A percentile compares a stretch with the other conserved stretches of the same genome.
phyloP scores from a whole-genome alignment of 2,888 invertebrate genomes.

The Heliconius sara region DNA sequence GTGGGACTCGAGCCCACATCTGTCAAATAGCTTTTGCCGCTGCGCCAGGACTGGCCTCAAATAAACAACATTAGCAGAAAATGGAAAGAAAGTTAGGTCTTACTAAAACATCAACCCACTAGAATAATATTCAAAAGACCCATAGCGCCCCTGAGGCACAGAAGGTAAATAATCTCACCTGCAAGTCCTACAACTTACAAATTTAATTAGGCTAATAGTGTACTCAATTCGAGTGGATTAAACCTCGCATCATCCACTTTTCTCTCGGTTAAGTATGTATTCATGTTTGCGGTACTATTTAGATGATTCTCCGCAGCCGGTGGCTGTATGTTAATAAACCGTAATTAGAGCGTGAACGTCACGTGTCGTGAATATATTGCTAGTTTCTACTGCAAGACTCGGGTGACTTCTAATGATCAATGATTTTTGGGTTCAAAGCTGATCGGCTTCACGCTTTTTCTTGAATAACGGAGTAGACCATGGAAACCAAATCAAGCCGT shows the following conservation, averaged over 20 bases:
- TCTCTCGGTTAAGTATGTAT: not conserved
- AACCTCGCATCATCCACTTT: not conserved
- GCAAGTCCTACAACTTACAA: not conserved
- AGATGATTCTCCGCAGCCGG: conserved; percentile 13
- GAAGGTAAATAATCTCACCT: not conserved
- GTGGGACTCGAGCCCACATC: too few relatives aligned
- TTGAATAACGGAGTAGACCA: too few relatives aligned
- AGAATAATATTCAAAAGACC: not conserved
- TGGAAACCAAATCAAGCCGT: too few relatives aligned
- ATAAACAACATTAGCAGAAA: not conserved
- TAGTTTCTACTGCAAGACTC: not conserved
- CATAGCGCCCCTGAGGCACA: not conserved
- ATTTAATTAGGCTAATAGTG: conserved; percentile 5
- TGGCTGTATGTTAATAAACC: conserved; percentile 27
- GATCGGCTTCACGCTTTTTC: too few relatives aligned
- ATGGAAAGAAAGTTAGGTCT: not conserved
- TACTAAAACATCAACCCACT: not conserved
- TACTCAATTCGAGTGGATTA: not conserved
- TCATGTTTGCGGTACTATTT: conserved; percentile 7
- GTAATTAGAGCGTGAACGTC: conserved; percentile 36
- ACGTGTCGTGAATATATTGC: conserved; percentile 22
- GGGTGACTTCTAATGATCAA: not conserved
- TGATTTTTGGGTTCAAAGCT: not conserved
- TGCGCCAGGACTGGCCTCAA: too few relatives aligned
- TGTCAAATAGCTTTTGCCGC: too few relatives aligned